Conservation (phyloP, 1,140 invertebrate species). For the Drosophila triauraria region DNA sequence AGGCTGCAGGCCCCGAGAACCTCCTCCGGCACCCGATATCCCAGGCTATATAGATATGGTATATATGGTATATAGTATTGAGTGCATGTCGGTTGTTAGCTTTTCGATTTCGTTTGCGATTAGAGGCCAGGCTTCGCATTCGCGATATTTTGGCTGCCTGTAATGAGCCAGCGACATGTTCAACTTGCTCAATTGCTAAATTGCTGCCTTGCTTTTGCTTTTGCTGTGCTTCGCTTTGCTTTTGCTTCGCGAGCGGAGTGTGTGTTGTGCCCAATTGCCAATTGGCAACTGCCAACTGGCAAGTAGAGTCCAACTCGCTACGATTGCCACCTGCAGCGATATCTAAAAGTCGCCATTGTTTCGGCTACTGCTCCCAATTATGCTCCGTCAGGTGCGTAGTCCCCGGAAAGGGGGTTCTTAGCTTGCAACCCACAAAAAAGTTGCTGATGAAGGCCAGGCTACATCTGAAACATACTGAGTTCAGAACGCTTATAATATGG, state of each 20-base stretch:
- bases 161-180: conserved; percentile 57
- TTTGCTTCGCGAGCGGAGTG: background rate
- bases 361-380: conserved; percentile 25
- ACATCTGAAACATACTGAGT: no score
- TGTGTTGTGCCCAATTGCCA: conserved; percentile 22
- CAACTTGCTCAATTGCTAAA: conserved; percentile 53
- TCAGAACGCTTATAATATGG: no score
- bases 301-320: conserved; percentile 16
- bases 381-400: conserved; percentile 19
- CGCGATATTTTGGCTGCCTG: conserved; percentile 35
- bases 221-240: conserved; percentile 13
- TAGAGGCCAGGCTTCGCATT: conserved; percentile 43
- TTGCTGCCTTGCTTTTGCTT: conserved; percentile 42
- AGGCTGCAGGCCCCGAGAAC: conserved; percentile 9
- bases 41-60: conserved; percentile 12
- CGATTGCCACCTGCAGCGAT: conserved; percentile 50
- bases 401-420: background rate
- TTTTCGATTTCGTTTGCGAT: conserved; percentile 76
- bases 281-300: conserved; percentile 48
- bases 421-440: no score
- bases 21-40: conserved; percentile 12
- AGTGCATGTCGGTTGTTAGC: conserved; percentile 27
- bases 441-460: no score
- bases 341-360: conserved; percentile 42
- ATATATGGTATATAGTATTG: conserved; percentile 4